Conservation (phyloP, 2,797 vertebrate genomes). For the Phalanger gymnotis region DNA sequence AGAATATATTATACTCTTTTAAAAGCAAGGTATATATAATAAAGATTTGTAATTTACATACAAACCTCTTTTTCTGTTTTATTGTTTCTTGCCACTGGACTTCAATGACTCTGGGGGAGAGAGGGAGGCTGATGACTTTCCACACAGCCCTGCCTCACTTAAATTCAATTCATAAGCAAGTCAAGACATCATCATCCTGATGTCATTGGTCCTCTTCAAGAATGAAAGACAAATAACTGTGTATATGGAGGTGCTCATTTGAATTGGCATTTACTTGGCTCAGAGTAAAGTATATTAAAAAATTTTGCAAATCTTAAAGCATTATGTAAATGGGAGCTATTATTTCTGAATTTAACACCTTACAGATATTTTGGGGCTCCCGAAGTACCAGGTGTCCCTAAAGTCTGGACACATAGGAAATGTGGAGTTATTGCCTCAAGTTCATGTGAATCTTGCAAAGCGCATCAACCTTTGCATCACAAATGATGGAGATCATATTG, state of each 20-base stretch:
- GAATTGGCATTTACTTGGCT: neutral
- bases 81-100: neutral
- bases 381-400: too few relatives aligned
- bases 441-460: too few relatives aligned
- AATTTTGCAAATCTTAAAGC: neutral
- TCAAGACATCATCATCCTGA: neutral
- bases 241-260: neutral
- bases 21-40: neutral
- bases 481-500: too few relatives aligned
- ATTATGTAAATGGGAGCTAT: neutral
- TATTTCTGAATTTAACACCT: neutral
- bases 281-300: neutral
- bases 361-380: neutral
- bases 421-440: too few relatives aligned
- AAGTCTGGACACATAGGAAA: too few relatives aligned
- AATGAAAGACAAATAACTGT: neutral
- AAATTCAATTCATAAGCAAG: neutral
- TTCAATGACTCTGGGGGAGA: neutral
- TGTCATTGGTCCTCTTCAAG: neutral
- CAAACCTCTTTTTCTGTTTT: neutral
- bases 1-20: neutral
- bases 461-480: too few relatives aligned
- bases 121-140: neutral
- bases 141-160: neutral
- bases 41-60: neutral